Evolutionary conservation across 2,113 vertebrate species (phyloP).

Genomic region (Amazona guildingii): DNA sequence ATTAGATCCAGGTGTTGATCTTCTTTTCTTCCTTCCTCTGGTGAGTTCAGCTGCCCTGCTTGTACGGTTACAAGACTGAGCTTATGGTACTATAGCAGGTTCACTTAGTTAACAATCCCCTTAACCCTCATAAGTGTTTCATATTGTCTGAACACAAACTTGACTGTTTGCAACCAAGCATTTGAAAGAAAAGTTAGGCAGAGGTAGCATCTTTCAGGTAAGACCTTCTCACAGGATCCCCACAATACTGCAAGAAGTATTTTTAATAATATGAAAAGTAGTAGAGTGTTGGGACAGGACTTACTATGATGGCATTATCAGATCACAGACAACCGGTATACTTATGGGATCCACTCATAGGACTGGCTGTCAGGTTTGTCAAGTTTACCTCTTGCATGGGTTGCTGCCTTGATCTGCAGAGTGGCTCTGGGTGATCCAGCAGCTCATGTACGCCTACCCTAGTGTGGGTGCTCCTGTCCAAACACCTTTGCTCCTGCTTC

Average conservation of each 20-base stretch:
- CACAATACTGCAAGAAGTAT: background rate
- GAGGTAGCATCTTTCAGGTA: background rate
- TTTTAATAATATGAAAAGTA: background rate
- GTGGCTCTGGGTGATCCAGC: background rate
- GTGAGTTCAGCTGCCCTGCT: background rate
- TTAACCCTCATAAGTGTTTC: background rate
- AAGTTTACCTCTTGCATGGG: background rate
- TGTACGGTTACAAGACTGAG: background rate
- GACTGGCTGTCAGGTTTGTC: background rate
- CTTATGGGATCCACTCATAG: rapidly evolving
- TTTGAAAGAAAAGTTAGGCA: background rate
- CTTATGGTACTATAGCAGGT: background rate
- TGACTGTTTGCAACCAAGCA: background rate
- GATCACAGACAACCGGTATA: background rate
- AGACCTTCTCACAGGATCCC: background rate
- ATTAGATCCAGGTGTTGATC: background rate
- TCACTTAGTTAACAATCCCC: background rate
- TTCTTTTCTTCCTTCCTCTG: background rate
- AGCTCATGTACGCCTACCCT: background rate
- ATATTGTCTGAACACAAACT: background rate
- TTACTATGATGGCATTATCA: background rate
- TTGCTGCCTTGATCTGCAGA: background rate
- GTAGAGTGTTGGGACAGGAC: background rate
- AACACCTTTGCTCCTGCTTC: background rate
- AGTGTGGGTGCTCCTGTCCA: background rate